A percentile compares a stretch with the other conserved stretches of the same genome.
Conservation (phyloP, 2,113 vertebrate species). For the Oxyruncus cristatus region DNA sequence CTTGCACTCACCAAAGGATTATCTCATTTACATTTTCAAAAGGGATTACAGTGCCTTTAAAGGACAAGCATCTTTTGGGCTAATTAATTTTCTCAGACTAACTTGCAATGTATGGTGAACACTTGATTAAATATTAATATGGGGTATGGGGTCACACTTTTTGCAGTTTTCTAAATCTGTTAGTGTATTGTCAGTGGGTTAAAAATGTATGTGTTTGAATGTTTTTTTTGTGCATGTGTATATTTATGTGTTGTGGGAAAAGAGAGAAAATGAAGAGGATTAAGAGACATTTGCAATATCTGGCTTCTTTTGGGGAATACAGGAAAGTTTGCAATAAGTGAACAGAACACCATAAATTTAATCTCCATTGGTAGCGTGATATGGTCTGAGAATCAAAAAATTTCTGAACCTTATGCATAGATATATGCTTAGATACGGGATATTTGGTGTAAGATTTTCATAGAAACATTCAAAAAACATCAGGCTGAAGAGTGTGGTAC, state of each 20-base stretch:
- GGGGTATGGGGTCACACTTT: neutral
- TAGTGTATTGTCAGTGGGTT: neutral
- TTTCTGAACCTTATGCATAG: conserved; percentile 5
- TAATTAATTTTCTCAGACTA: conserved; percentile 56
- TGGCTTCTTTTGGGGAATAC: neutral
- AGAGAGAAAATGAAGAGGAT: neutral
- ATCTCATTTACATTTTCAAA: conserved; percentile 66
- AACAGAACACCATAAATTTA: neutral
- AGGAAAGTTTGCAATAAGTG: neutral
- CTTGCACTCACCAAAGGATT: conserved; percentile 1
- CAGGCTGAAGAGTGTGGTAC: conserved; percentile 65
- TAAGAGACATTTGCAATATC: neutral
- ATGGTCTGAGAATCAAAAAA: conserved; percentile 1
- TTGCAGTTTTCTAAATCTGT: neutral
- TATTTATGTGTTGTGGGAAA: neutral
- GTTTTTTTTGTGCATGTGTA: neutral
- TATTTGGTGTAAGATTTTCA: conserved; percentile 51
- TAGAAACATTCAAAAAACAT: conserved; percentile 50
- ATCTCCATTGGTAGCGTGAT: neutral
- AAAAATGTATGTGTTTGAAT: neutral
- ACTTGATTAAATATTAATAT: conserved; percentile 52
- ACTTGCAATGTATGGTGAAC: neutral
- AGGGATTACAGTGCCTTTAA: conserved; percentile 60
- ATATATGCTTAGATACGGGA: neutral
- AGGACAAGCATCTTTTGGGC: conserved; percentile 56